Evolutionary conservation across 2,113 vertebrate genomes (phyloP).

Genomic region (Anarrhichthys ocellatus): DNA sequence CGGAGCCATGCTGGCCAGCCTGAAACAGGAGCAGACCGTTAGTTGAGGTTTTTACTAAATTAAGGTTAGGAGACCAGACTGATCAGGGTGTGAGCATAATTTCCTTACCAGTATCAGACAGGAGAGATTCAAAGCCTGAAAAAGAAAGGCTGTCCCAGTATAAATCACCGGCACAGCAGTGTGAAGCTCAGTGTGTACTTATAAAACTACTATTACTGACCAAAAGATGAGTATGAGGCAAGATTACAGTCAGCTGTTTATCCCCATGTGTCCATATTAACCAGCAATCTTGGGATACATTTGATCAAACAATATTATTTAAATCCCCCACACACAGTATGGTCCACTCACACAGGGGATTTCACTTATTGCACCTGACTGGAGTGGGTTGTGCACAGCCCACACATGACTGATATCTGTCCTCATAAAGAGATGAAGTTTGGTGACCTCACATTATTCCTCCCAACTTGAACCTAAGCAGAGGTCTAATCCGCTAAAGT

Average conservation of each 20-base stretch:
- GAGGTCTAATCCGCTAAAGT: neutral
- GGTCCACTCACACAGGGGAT: neutral
- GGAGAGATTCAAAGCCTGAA: neutral
- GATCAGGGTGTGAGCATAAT: neutral
- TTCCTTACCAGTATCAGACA: neutral
- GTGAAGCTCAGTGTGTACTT: neutral
- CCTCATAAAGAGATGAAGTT: neutral
- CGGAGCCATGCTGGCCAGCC: slow-evolving; percentile 80
- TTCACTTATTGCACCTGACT: neutral
- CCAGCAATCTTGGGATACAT: neutral
- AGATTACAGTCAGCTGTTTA: neutral
- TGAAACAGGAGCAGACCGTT: slow-evolving; percentile 43
- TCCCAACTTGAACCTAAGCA: neutral
- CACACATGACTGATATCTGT: too few species aligned
- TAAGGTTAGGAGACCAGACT: neutral
- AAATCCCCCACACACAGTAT: neutral
- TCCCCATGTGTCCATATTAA: neutral
- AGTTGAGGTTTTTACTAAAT: neutral
- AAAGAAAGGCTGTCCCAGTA: neutral
- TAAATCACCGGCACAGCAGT: neutral
- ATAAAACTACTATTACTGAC: neutral
- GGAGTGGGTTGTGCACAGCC: too few species aligned
- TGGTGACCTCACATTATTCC: neutral
- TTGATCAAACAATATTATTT: neutral
- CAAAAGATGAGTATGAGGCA: neutral